These are phyloP conservation scores for Oriolus oriolus DNA, from an alignment of 2,113 vertebrate genomes.

Conservation along the genomic window DNA sequence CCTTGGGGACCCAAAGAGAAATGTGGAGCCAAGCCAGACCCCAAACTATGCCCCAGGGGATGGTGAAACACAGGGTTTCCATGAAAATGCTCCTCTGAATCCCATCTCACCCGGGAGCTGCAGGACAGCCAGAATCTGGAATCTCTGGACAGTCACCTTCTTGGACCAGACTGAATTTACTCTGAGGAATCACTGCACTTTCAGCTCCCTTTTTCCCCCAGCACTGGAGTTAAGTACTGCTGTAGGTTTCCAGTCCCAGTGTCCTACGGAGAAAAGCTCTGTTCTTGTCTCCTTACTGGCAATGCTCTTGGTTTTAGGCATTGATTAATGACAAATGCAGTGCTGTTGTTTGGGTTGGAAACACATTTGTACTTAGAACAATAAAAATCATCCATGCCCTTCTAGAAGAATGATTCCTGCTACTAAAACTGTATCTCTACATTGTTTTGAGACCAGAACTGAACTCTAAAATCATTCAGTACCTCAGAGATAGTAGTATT, in stretches of 20 bases:
- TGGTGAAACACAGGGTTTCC: not conserved
- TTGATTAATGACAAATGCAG: conserved; percentile 1
- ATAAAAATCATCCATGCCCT: not conserved
- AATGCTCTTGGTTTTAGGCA: not conserved
- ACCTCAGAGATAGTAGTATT: not conserved
- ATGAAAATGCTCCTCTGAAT: not conserved
- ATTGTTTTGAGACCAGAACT: not conserved
- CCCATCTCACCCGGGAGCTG: not conserved
- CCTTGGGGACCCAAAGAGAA: not conserved
- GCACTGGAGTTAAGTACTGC: not conserved
- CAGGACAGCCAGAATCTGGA: accelerated
- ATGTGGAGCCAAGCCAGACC: not conserved
- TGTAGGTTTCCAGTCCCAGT: not conserved
- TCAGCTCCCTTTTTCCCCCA: not conserved
- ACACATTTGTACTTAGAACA: not conserved
- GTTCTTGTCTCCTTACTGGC: not conserved
- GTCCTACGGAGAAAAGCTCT: not conserved
- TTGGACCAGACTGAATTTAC: not conserved
- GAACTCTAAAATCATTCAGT: not conserved
- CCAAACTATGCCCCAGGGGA: too few relatives aligned
- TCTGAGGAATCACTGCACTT: not conserved
- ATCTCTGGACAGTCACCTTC: not conserved
- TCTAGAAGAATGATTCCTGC: not conserved
- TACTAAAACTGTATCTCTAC: not conserved
- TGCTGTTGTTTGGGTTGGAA: not conserved